Base-by-base conservation (phyloP, 1,140 invertebrate genomes). In the Globodera rostochiensis region DNA sequence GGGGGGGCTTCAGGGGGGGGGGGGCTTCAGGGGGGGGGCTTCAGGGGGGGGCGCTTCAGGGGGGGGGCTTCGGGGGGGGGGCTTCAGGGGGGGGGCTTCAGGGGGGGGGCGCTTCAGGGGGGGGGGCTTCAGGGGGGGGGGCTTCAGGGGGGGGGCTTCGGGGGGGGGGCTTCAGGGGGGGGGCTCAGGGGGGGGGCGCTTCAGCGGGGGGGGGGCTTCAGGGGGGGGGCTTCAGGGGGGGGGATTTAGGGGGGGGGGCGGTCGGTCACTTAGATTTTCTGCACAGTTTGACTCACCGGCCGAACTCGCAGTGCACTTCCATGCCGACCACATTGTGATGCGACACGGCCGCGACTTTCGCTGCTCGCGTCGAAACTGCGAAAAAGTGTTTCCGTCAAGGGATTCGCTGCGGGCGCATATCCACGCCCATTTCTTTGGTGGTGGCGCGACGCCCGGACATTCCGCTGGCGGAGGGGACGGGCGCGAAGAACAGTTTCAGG, bases 321-420 rank as follows among this genome's bases (percentile, higher is more conserved):
- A 83, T 50, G 76, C 85, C 15, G 85, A 86, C 57, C 85, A 86
- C 60, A 66, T 85, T 49, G 21, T 67, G 46, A 87, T 87, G 74
- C 74, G 86, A 0, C 85, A 86, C 60, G 85, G 85, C 36, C 82
- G 73, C 19, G 80, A 87, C 70, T 87, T 85, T 49, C 66, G 74
- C 6, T 86, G 85, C 74, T 85, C 86, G 25, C 74, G 76, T 36
- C 70, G 73, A 6, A 77, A 87, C 66, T 86, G 85, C 66, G 85
- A 86, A 36, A 87, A 85, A 46, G 81, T 86, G 36, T 86, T 82
- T 53, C 85, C 85, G 8, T 85, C 70, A 11, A 46, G 76, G 21
- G 83, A 85, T 4, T 80, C 83, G 15, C 71, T 86, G 15, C 46
- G 84, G 15, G 66, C 64, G 60, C 85, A 86, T 74, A 57, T 86